Evolutionary conservation across 2,113 vertebrate genomes (phyloP).

Genomic region (Sminthopsis crassicaudata): DNA sequence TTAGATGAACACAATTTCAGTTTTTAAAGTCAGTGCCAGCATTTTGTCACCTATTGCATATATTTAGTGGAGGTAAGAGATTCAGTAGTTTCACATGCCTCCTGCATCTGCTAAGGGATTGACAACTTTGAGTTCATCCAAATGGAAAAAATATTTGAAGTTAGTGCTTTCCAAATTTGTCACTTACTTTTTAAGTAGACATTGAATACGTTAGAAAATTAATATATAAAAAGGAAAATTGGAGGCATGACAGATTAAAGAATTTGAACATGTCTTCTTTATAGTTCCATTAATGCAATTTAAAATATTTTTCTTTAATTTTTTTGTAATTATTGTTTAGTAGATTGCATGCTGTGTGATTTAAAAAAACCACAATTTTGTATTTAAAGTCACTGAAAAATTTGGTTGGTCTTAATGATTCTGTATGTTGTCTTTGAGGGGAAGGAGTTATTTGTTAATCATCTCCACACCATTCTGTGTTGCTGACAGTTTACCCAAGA

Average conservation of each 20-base stretch:
- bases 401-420: not conserved
- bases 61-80: not conserved
- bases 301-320: not conserved
- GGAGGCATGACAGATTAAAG: conserved; percentile 35
- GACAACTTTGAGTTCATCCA: not conserved
- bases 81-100: not conserved
- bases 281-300: conserved; percentile 14
- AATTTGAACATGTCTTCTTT: not conserved
- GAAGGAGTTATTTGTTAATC: conserved; percentile 4
- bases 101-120: conserved; percentile 6
- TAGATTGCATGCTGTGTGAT: not conserved
- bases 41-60: not conserved
- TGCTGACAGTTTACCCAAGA: conserved; percentile 18
- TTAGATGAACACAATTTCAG: not conserved
- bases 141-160: conserved; percentile 1
- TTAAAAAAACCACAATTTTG: not conserved
- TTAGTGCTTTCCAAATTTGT: not conserved
- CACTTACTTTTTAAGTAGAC: conserved; percentile 2
- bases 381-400: not conserved
- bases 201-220: not conserved
- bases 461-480: conserved; percentile 41
- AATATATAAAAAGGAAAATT: conserved; percentile 23
- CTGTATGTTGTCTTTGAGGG: not conserved
- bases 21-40: not conserved
- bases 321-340: conserved; percentile 7